Percentiles rank a stretch among this genome's conserved stretches.
Evolutionary conservation across 2,113 vertebrate genomes (phyloP).

Genomic region (zebrafish (Danio rerio)): DNA sequence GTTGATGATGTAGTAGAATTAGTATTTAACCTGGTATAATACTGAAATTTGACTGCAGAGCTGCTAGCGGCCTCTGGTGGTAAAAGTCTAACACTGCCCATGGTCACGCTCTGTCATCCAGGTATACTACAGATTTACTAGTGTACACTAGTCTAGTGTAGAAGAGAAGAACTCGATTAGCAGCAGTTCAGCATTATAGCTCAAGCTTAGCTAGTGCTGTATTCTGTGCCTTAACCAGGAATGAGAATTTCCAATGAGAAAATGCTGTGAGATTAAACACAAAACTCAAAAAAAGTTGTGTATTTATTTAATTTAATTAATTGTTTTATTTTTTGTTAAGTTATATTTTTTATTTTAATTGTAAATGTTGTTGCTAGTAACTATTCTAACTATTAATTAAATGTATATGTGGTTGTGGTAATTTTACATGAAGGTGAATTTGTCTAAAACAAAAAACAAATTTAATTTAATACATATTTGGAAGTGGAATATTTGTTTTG

Average conservation of each 20-base stretch:
- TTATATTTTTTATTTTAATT: too few species aligned
- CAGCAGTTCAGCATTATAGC: background rate
- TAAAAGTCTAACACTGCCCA: conserved; percentile 82
- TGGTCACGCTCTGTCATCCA: conserved; percentile 77
- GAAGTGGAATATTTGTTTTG: too few species aligned
- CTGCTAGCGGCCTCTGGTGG: conserved; percentile 65
- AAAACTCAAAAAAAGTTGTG: too few species aligned
- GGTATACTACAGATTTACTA: conserved; percentile 70
- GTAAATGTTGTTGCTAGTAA: too few species aligned
- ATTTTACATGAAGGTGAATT: too few species aligned
- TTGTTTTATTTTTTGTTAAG: too few species aligned
- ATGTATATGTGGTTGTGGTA: too few species aligned
- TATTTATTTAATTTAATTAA: too few species aligned
- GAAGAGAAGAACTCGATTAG: background rate
- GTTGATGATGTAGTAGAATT: background rate
- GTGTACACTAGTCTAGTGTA: conserved; percentile 10
- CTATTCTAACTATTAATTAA: too few species aligned
- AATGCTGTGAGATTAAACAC: too few species aligned
- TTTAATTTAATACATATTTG: too few species aligned
- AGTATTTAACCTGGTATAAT: background rate
- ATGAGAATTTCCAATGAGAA: background rate
- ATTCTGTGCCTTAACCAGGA: conserved; percentile 15
- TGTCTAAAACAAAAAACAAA: too few species aligned
- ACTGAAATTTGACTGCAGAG: conserved; percentile 72
- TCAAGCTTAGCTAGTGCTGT: background rate